Conservation (phyloP, 2,113 vertebrate genomes). For the Dipodomys spectabilis region DNA sequence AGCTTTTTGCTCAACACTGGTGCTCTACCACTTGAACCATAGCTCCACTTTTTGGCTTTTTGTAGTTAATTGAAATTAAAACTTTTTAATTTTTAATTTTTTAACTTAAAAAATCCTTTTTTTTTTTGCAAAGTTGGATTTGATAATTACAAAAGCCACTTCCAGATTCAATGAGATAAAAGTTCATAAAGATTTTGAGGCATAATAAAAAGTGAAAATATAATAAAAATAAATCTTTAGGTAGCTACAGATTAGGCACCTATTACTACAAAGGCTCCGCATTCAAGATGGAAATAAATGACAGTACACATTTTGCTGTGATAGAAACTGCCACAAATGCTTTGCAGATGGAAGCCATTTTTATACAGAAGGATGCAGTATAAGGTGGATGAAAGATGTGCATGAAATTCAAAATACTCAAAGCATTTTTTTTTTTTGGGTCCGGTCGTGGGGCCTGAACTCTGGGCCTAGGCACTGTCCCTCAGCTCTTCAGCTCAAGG, state of each 20-base stretch:
- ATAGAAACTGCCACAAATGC: background rate
- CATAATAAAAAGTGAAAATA: conserved; percentile 45
- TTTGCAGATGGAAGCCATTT: background rate
- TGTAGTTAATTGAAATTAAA: too few relatives aligned
- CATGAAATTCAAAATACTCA: background rate
- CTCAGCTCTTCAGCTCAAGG: too few relatives aligned
- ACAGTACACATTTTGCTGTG: background rate
- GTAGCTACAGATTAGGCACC: background rate
- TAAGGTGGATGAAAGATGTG: background rate
- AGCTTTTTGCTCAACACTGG: too few relatives aligned
- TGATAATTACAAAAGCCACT: background rate
- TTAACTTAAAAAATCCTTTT: too few relatives aligned
- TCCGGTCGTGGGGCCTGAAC: too few relatives aligned
- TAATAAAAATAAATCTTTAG: conserved; percentile 18
- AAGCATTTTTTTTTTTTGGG: too few relatives aligned
- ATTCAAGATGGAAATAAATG: background rate
- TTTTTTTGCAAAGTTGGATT: too few relatives aligned
- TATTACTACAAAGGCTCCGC: background rate
- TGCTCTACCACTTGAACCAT: too few relatives aligned
- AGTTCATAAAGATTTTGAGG: conserved; percentile 35
- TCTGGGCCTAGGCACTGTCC: too few relatives aligned
- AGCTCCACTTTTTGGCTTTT: too few relatives aligned
- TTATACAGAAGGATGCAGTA: background rate
- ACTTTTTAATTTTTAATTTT: too few relatives aligned
- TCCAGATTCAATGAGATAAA: background rate